phyloP scores from a whole-genome alignment of 1,140 invertebrate species.

The Drosophila navojoa region DNA sequence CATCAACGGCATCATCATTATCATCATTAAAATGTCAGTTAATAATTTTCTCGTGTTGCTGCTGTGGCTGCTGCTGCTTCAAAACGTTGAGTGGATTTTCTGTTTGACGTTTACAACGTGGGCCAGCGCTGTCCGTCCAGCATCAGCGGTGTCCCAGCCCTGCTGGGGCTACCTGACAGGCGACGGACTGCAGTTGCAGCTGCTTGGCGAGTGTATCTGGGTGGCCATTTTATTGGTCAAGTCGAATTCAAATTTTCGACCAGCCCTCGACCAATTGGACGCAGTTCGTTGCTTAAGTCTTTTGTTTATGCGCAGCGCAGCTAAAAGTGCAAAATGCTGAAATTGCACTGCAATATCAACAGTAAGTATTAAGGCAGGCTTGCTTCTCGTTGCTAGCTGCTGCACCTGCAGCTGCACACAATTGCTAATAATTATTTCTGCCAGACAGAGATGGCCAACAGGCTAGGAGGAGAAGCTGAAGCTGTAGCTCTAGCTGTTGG shows the following conservation, averaged over 20 bases:
- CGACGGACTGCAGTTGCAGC: constrained; percentile 8
- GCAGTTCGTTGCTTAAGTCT: constrained; percentile 75
- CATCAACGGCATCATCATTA: constrained; percentile 80
- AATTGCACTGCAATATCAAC: constrained; percentile 71
- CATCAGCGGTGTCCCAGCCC: neutral
- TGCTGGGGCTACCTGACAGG: constrained; percentile 14
- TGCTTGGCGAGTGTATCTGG: constrained; percentile 24
- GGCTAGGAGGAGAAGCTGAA: constrained; percentile 31
- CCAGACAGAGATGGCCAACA: constrained; percentile 6
- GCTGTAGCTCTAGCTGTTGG: neutral
- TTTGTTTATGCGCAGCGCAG: constrained; percentile 52
- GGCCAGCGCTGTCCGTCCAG: constrained; percentile 18
- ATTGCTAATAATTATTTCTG: constrained; percentile 82
- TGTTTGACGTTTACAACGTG: constrained; percentile 61
- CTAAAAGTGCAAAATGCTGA: constrained; percentile 70
- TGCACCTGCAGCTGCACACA: constrained; percentile 80
- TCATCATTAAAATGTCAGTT: constrained; percentile 82
- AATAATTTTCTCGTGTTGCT: constrained; percentile 65
- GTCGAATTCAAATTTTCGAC: constrained; percentile 15
- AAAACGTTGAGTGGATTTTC: constrained; percentile 67
- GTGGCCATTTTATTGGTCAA: constrained; percentile 34
- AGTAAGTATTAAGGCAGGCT: constrained; percentile 57
- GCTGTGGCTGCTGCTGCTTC: constrained; percentile 22
- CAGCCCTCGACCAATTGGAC: constrained; percentile 23
- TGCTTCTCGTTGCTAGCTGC: constrained; percentile 49